Base-by-base conservation (phyloP, 2,113 vertebrate species). In the Clinocottus analis region DNA sequence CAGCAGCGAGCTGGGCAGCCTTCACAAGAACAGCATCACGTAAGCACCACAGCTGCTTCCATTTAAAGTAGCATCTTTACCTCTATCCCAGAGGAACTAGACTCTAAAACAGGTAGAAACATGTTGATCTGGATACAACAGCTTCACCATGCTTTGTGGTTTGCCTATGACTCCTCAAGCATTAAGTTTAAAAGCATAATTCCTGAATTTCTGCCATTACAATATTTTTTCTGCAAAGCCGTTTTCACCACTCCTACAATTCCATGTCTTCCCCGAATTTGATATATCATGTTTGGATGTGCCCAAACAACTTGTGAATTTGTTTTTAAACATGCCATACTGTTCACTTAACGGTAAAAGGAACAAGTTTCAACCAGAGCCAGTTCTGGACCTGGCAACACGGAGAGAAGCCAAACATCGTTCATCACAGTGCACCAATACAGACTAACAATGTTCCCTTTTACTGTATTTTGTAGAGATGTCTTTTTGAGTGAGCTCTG, bases 21-120 rank as follows among this genome's bases (percentile, higher is more conserved):
- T 94, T 23, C 95, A 96, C 77, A 94, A 95, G 88, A 96, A 96
- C 92, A 90, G 84, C 79, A 87, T 86, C 68, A 90, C 75, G 92
- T 91, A 84, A 83, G 89, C 13, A 0, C 9, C 21, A 9, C n/a
- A 7, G 14, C 43, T 25, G 11, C 33, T 27, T 64, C 65, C 12
- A 37, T 12, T 60, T 33, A 21, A 59, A 43, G 2, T 29, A 39
- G 16, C 2, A 14, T 23, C 3, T 12, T 0, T 12, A 17, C 25
- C 39, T 58, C 7, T 19, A 59, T 7, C 14, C 12, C 29, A 2
- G 51, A 60, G 9, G 25, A n/a, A 62, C 12, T 27, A 4, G 27
- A 47, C 56, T 55, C 39, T 55, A 19, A 47, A 21, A 64, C 49
- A 19, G 43, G 27, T 45, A 12, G n/a, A 41, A 59, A 5, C 0